Evolutionary conservation across 2,888 invertebrate species (phyloP), one percentile per base, ranked within the genome.

Genomic region (Anoncus sp.): DNA sequence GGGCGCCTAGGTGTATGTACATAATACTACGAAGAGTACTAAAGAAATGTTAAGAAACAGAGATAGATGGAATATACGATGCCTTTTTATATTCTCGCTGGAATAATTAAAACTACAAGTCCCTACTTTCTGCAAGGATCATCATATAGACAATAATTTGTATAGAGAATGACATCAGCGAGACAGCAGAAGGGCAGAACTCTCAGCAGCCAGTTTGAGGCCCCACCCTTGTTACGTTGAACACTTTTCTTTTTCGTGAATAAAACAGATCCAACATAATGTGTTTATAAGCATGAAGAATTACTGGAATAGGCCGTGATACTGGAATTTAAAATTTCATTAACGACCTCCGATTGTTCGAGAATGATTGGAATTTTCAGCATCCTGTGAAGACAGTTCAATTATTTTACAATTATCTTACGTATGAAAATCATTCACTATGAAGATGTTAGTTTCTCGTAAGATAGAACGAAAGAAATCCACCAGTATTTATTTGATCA

Each of bases 61-160:
- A n/a, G n/a, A n/a, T n/a, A n/a, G 49, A 40, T 40, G 22, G 51
- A 45, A 53, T 18, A 10, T 6, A 43, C 40, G 62, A 51, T 62
- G 45, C 16, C 51, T 45, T 69, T 12, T 59, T 59, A 55, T 53
- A 63, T 69, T 43, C 62, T 57, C 27, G 31, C 20, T 38, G 62
- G 38, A 57, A 71, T 63, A 78, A 75, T 62, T 67, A 24, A 75
- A 72, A 71, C 57, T 57, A 38, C 62, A 67, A 43, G 35, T 1
- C 20, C 35, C 53, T 35, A 59, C 45, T 65, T 65, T 27, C 51
- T 14, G 59, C 22, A 38, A 20, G 27, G n/a, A 49, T 40, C 40
- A 47, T 65, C 40, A 31, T 45, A 51, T 22, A 12, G 40, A 49
- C 20, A 35, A 62, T 16, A 16, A 40, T 2, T 62, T 55, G 18